Conservation (phyloP, 1,140 invertebrate species). For the Aricia agestis region DNA sequence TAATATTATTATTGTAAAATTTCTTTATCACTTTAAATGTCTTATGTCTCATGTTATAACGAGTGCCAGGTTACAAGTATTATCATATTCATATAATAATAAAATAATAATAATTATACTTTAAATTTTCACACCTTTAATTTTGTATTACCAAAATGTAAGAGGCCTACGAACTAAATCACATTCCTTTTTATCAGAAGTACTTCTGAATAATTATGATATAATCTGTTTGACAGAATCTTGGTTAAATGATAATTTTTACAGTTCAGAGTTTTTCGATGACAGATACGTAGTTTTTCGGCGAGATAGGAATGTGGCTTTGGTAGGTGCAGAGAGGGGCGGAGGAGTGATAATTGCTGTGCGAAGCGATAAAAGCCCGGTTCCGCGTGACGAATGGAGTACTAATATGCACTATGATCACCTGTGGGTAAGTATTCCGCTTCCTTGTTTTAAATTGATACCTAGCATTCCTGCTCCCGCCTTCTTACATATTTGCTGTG, state of each 20-base stretch:
- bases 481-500: background rate
- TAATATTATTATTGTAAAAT: background rate
- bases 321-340: slow-evolving; percentile 3
- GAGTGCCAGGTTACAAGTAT: too few relatives aligned
- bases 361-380: background rate
- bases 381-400: background rate
- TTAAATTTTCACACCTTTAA: background rate
- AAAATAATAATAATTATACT: background rate
- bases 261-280: slow-evolving; percentile 17
- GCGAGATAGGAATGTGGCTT: background rate
- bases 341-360: background rate
- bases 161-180: slow-evolving; percentile 20
- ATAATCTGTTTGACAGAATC: slow-evolving; percentile 21
- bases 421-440: background rate
- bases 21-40: background rate
- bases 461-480: background rate
- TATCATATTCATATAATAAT: too few relatives aligned
- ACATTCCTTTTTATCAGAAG: slow-evolving; percentile 15
- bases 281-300: slow-evolving; percentile 14
- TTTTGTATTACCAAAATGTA: background rate
- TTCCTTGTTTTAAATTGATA: background rate
- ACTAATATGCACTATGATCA: background rate
- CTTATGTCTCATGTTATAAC: too few relatives aligned
- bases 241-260: slow-evolving; percentile 12
- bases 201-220: slow-evolving; percentile 8